Percentiles rank a stretch among this genome's conserved stretches.
These are phyloP conservation scores for Cerastoderma edule DNA, from an alignment of 2,888 invertebrate species.

Conservation along the genomic window DNA sequence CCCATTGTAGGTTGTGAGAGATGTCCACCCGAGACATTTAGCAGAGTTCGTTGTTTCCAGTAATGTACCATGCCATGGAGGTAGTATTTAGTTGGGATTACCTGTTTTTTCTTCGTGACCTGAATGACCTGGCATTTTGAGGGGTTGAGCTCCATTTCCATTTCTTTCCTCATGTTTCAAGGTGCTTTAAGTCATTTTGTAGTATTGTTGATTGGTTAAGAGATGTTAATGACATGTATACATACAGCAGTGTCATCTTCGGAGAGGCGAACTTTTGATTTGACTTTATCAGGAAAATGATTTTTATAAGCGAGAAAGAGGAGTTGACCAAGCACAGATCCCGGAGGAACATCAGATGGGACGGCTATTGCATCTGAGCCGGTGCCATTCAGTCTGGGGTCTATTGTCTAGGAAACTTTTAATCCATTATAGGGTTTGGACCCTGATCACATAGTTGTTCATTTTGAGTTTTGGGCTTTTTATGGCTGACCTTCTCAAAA, in stretches of 20 bases:
- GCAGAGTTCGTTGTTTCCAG: conserved; percentile 19
- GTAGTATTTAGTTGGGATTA: conserved; percentile 1
- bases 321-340: neutral
- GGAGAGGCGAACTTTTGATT: conserved; percentile 26
- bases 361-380: no score
- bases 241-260: conserved; percentile 35
- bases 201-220: neutral
- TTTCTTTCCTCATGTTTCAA: conserved; percentile 14
- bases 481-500: neutral
- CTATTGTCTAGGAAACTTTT: neutral
- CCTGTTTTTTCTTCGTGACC: neutral
- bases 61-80: neutral
- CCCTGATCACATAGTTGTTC: neutral
- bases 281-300: neutral
- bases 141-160: conserved; percentile 34
- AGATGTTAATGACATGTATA: conserved; percentile 6
- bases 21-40: conserved; percentile 24
- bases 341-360: neutral
- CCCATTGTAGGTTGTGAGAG: no score
- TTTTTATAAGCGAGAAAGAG: conserved; percentile 11
- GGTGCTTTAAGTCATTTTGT: conserved; percentile 17
- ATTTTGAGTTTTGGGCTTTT: neutral
- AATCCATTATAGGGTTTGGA: neutral
- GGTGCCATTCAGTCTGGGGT: neutral
- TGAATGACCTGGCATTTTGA: conserved; percentile 25